These are phyloP conservation scores for Siderastrea siderea DNA, from an alignment of 92 coral and sea anemone genomes.

Conservation along the genomic window DNA sequence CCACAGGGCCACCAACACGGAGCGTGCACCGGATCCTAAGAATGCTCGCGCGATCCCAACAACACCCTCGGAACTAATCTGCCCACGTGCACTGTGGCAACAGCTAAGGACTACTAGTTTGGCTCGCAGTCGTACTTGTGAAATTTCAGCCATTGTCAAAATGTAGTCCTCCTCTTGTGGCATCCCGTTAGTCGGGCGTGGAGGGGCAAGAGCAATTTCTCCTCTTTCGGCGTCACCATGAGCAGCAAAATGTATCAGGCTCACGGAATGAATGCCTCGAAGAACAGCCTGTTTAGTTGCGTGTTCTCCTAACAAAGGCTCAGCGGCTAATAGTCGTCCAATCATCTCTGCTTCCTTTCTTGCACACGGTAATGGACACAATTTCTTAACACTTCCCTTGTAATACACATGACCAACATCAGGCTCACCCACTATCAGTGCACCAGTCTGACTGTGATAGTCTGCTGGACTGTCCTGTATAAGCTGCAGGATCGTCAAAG, in stretches of 20 bases:
- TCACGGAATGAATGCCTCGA: conserved; percentile 13
- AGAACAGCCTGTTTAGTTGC: conserved; percentile 28
- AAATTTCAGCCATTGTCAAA: conserved; percentile 25
- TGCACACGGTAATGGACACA: neutral
- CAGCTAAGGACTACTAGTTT: conserved; percentile 5
- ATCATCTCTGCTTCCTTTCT: conserved; percentile 16
- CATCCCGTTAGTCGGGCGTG: neutral
- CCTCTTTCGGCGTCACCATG: no score
- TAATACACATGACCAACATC: neutral
- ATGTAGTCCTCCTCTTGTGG: conserved; percentile 12
- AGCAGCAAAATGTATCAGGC: neutral
- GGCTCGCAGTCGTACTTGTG: conserved; percentile 7
- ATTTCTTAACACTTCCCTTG: neutral
- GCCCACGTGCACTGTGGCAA: no score
- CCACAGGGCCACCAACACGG: no score
- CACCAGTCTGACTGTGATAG: conserved; percentile 11
- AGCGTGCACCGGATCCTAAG: no score
- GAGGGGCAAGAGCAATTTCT: neutral
- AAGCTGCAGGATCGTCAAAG: conserved; percentile 7
- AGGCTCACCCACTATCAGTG: conserved; percentile 24
- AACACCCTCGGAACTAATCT: no score
- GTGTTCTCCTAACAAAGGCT: conserved; percentile 23
- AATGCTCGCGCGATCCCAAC: no score
- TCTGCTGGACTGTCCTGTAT: neutral
- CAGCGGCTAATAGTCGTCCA: neutral